Conservation (phyloP, 2,888 invertebrate species). For the Oasisia sp. region DNA sequence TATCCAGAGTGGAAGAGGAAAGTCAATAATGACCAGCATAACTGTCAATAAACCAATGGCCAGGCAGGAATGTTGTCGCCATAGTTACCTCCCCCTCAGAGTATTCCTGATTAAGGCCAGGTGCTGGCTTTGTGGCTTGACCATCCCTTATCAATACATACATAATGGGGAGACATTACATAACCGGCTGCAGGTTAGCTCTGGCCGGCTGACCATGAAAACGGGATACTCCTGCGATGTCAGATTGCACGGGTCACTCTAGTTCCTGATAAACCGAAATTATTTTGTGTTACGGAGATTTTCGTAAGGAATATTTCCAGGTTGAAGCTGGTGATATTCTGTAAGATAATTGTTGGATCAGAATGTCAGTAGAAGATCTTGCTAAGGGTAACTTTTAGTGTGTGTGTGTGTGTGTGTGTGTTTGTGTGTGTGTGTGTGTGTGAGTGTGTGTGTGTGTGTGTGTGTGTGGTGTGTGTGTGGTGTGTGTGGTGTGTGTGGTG, state of each 20-base stretch:
- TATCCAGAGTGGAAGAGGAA: not conserved
- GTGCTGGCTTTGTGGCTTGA: not conserved
- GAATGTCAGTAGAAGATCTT: not conserved
- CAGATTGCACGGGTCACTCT: not conserved
- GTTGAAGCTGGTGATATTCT: not conserved
- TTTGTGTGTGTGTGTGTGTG: no score
- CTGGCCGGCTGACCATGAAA: not conserved
- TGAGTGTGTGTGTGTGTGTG: no score
- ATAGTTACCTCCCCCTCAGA: not conserved
- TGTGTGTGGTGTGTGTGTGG: no score
- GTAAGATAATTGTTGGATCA: not conserved
- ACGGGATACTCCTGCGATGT: not conserved
- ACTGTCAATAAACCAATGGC: slow-evolving; percentile 8
- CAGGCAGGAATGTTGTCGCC: not conserved
- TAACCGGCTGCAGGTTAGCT: not conserved
- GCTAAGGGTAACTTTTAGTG: not conserved
- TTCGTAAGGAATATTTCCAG: not conserved
- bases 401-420: not conserved
- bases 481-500: no score
- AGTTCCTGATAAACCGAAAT: not conserved
- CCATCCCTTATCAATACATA: not conserved
- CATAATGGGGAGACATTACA: not conserved
- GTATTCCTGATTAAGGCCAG: not conserved
- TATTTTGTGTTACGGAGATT: not conserved
- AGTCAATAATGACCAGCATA: not conserved